These are phyloP conservation scores for Eriocheir sinensis DNA, from an alignment of 1,140 invertebrate genomes.

Conservation along the genomic window DNA sequence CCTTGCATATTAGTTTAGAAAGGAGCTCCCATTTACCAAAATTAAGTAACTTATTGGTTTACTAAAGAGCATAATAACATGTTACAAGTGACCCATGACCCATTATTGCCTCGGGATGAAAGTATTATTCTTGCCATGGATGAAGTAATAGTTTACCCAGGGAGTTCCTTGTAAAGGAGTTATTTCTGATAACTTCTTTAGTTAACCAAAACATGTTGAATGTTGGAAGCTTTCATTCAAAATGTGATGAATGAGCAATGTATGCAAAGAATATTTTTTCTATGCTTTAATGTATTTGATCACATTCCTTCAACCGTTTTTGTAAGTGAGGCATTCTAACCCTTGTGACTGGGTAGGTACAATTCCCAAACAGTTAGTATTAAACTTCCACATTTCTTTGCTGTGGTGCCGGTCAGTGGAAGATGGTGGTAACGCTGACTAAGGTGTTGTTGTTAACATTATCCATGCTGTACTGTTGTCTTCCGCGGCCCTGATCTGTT, in stretches of 20 bases:
- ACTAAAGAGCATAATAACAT: neutral
- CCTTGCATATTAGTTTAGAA: constrained; percentile 40
- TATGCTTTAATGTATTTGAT: constrained; percentile 64
- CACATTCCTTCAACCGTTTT: constrained; percentile 69
- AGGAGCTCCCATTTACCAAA: constrained; percentile 41
- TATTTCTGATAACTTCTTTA: constrained; percentile 57
- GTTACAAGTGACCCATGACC: neutral
- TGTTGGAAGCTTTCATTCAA: constrained; percentile 42
- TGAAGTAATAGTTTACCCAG: neutral
- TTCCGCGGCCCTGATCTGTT: constrained; percentile 59
- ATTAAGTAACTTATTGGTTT: neutral
- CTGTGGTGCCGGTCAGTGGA: constrained; percentile 57
- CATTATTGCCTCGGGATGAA: neutral
- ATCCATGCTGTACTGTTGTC: constrained; percentile 62
- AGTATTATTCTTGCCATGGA: neutral
- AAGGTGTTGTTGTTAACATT: constrained; percentile 47
- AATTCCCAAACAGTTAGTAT: constrained; percentile 28
- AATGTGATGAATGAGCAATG: constrained; percentile 48
- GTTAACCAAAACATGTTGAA: constrained; percentile 37
- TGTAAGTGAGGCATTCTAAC: constrained; percentile 55
- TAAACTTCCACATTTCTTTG: constrained; percentile 29
- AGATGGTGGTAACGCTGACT: constrained; percentile 34
- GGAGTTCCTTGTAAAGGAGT: constrained; percentile 34
- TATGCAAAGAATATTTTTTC: constrained; percentile 66
- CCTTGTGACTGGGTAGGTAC: constrained; percentile 67